Percentiles rank a stretch among this genome's conserved stretches.
These are phyloP conservation scores for Myiothlypis chrysogaster DNA, from an alignment of 2,797 vertebrate genomes.

Conservation along the genomic window DNA sequence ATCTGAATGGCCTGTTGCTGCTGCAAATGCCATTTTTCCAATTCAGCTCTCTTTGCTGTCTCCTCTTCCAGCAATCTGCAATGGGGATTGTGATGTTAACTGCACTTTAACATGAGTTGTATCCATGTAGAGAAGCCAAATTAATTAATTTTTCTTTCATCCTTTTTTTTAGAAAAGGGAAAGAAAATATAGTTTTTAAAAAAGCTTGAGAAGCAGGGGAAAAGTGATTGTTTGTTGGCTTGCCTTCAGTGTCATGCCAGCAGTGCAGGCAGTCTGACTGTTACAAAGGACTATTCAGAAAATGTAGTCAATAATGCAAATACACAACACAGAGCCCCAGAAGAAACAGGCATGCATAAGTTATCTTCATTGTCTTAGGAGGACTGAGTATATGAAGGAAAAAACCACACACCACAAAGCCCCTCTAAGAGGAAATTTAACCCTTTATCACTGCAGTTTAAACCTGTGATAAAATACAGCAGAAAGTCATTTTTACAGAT, in stretches of 20 bases:
- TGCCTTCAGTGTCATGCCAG: background rate
- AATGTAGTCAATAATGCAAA: slow-evolving; percentile 2
- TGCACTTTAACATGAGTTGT: background rate
- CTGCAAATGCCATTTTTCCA: slow-evolving; percentile 89
- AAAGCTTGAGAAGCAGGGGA: background rate
- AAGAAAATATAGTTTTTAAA: background rate
- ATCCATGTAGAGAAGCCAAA: background rate
- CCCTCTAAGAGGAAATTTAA: background rate
- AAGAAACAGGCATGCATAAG: background rate
- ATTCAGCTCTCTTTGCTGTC: slow-evolving; percentile 85
- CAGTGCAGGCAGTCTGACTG: background rate
- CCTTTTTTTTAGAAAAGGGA: background rate
- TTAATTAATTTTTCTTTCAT: background rate
- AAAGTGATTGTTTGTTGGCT: background rate
- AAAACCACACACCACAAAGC: background rate
- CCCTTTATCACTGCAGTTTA: background rate
- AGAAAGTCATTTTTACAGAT: background rate
- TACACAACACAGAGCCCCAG: background rate
- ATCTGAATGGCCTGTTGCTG: slow-evolving; percentile 90
- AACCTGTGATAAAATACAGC: background rate
- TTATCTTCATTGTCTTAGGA: background rate
- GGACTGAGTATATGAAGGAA: background rate
- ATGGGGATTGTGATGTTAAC: background rate
- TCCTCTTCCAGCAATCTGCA: slow-evolving; percentile 92
- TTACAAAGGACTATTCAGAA: slow-evolving; percentile 31